These are phyloP conservation scores for Pogonophryne albipinna DNA, from an alignment of 2,797 vertebrate genomes.

Conservation along the genomic window DNA sequence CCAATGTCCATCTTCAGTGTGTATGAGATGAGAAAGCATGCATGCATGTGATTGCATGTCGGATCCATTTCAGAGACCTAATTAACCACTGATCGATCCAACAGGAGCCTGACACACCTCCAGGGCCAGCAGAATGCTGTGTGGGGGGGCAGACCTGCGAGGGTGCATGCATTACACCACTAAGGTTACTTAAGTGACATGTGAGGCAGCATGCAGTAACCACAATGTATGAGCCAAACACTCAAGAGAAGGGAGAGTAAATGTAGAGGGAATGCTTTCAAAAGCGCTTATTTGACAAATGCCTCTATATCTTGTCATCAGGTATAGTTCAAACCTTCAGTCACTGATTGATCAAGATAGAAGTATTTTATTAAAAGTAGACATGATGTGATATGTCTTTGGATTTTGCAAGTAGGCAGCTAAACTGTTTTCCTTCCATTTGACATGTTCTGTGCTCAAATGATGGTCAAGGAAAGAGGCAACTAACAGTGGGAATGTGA, in stretches of 20 bases:
- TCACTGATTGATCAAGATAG: not conserved
- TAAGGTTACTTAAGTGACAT: constrained; percentile 8
- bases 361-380: not conserved
- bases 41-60: constrained; percentile 51
- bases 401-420: not conserved
- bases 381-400: not conserved
- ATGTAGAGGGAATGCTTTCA: not conserved
- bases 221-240: not conserved
- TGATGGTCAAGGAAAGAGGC: not conserved
- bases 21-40: constrained; percentile 22
- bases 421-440: constrained; percentile 1
- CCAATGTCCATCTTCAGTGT: constrained; percentile 18
- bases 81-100: constrained; percentile 68
- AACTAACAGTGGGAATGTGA: not conserved
- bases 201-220: constrained; percentile 8
- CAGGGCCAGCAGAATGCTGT: constrained; percentile 40
- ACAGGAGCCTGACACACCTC: constrained; percentile 54
- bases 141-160: constrained; percentile 9
- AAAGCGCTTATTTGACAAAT: not conserved
- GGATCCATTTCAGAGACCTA: constrained; percentile 58
- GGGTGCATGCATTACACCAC: constrained; percentile 34
- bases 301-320: not conserved
- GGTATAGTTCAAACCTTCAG: not conserved
- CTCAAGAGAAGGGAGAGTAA: not conserved
- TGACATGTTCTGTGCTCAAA: constrained; percentile 2